These are phyloP conservation scores for Mythimna lalbum DNA, from an alignment of 2,888 invertebrate genomes.

Conservation along the genomic window DNA sequence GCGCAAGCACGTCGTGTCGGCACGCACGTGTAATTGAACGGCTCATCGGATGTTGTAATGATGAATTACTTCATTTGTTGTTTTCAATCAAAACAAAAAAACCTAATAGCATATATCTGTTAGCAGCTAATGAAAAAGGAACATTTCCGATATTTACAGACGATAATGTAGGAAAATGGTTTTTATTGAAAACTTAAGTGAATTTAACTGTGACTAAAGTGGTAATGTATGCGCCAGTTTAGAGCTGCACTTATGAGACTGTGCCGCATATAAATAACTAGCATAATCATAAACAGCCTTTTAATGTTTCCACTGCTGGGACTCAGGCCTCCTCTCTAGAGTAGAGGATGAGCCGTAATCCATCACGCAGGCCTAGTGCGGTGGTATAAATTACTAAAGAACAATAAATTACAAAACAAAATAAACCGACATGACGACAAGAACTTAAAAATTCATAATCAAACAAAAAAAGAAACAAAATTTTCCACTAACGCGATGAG, in stretches of 20 bases:
- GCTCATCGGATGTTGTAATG: constrained; percentile 58
- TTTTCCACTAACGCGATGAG: neutral
- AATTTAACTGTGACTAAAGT: neutral
- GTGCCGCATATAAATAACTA: too few species aligned
- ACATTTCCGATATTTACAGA: neutral
- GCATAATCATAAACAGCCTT: too few species aligned
- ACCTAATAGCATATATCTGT: neutral
- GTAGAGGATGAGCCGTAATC: too few species aligned
- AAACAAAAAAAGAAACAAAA: neutral
- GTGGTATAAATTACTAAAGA: neutral
- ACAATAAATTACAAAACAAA: constrained; percentile 3
- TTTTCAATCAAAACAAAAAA: constrained; percentile 15
- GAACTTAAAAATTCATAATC: neutral
- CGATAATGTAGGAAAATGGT: neutral
- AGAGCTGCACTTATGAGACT: neutral
- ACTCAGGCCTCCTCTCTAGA: too few species aligned
- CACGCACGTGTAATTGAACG: constrained; percentile 47
- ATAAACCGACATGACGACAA: neutral
- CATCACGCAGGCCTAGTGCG: too few species aligned
- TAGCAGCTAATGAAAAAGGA: neutral
- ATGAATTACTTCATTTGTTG: constrained; percentile 45
- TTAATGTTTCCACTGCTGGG: too few species aligned
- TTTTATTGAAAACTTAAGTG: neutral
- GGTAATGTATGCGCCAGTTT: neutral
- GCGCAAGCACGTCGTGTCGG: constrained; percentile 44